Evolutionary conservation across 1,140 invertebrate genomes (phyloP), one percentile per base, ranked within the genome.

Genomic region (Drosophila fuyamai): DNA sequence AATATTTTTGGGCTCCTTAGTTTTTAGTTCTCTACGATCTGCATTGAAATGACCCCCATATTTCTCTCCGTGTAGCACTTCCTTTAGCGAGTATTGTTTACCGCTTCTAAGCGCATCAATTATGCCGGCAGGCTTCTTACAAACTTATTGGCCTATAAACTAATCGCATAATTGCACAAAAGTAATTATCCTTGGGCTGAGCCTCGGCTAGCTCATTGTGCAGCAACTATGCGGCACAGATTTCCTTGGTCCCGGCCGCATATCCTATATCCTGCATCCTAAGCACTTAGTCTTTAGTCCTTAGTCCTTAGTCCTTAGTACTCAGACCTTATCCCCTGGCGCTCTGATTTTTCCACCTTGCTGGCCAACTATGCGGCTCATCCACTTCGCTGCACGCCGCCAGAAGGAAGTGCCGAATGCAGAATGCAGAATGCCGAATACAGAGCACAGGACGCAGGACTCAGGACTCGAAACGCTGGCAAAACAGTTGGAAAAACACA

Each of bases 101-200:
- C 36, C 38, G 29, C 46, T 74, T 14, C 29, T 70, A 70, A 60
- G 57, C 53, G 57, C 75, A 79, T 67, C 70, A 86, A 86, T 81
- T 86, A 81, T 81, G 76, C 51, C 48, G 47, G 29, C 8, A 44
- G 50, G 43, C 14, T 46, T 50, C 56, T 81, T 84, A 73, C 58
- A 79, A 58, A 90, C 62, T 72, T 90, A 89, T 89, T 89, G 84
- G 84, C 84, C 84, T 89, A 89, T 89, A 89, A 89, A 89, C 85
- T 90, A 89, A 89, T 89, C 84, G 77, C 74, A 89, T 89, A 89
- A 89, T 89, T 81, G 85, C 66, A 90, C 77, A 81, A 81, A 90
- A 84, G 81, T 90, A 89, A 90, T 89, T 89, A 89, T 84, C 63
- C 65, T 58, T 48, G 62, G 47, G 71, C 76, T 70, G 50, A 60